phyloP scores from a whole-genome alignment of 2,797 vertebrate genomes.

The Morelia viridis region DNA sequence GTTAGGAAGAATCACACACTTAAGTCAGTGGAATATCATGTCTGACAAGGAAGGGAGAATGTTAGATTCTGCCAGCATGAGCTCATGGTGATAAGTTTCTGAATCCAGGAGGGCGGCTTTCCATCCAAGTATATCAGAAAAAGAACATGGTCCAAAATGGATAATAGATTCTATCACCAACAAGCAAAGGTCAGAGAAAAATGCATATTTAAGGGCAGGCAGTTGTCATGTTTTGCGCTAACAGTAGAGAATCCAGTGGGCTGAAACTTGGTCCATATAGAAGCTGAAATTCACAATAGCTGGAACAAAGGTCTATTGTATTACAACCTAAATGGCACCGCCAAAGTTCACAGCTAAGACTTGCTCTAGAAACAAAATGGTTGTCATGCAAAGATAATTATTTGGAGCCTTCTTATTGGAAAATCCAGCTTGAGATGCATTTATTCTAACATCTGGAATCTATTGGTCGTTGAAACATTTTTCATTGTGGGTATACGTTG shows the following conservation, averaged over 20 bases:
- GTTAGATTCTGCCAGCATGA: not conserved
- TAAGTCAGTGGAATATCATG: not conserved
- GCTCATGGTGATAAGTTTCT: not conserved
- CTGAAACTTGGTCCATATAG: not conserved
- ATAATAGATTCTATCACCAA: not conserved
- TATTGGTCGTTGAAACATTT: not conserved
- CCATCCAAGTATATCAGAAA: not conserved
- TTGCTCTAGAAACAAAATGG: not conserved
- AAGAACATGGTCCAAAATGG: not conserved
- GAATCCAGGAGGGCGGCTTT: not conserved
- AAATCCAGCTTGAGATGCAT: not conserved
- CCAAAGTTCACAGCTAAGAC: not conserved
- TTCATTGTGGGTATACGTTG: not conserved
- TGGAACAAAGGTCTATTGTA: not conserved
- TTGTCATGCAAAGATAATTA: not conserved
- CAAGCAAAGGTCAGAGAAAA: not conserved
- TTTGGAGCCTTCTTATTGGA: not conserved
- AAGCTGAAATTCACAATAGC: not conserved
- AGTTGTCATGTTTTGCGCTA: not conserved
- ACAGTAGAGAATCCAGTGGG: not conserved
- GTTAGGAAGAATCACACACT: slow-evolving; percentile 15
- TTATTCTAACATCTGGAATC: not conserved
- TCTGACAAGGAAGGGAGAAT: not conserved
- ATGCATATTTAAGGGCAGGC: not conserved
- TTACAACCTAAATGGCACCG: not conserved